Conservation (phyloP, 2,113 vertebrate species). For the Nipponia nippon region DNA sequence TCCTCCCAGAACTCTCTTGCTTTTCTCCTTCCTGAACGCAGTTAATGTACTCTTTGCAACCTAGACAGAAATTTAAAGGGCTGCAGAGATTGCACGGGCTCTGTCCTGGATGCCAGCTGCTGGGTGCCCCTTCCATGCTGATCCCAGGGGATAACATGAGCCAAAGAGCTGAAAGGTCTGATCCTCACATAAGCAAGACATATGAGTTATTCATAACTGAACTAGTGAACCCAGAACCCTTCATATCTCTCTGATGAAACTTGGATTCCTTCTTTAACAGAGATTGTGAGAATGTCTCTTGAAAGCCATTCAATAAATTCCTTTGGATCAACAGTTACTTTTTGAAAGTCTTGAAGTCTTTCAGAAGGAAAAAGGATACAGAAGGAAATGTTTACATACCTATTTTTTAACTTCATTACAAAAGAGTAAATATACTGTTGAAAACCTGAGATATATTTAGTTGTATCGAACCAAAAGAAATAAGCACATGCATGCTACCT, state of each 20-base stretch:
- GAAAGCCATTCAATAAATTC: slow-evolving; percentile 11
- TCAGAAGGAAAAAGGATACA: neutral
- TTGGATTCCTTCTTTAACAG: neutral
- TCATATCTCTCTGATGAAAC: neutral
- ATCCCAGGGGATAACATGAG: neutral
- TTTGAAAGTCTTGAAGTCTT: neutral
- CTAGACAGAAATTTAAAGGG: neutral
- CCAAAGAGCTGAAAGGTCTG: neutral
- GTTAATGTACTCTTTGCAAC: neutral
- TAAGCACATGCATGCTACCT: neutral
- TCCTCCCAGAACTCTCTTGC: neutral
- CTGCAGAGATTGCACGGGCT: neutral
- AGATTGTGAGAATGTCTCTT: neutral
- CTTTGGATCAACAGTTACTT: slow-evolving; percentile 23
- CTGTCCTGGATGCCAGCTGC: neutral
- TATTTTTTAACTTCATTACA: neutral
- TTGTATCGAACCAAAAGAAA: neutral
- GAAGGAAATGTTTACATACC: neutral
- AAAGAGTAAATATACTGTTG: neutral
- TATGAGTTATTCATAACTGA: neutral
- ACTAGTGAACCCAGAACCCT: neutral
- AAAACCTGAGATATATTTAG: neutral
- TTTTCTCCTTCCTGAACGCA: neutral
- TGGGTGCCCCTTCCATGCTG: neutral
- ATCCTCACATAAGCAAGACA: neutral